Evolutionary conservation across 2,113 vertebrate species (phyloP).

Genomic region (Pluvialis apricaria): DNA sequence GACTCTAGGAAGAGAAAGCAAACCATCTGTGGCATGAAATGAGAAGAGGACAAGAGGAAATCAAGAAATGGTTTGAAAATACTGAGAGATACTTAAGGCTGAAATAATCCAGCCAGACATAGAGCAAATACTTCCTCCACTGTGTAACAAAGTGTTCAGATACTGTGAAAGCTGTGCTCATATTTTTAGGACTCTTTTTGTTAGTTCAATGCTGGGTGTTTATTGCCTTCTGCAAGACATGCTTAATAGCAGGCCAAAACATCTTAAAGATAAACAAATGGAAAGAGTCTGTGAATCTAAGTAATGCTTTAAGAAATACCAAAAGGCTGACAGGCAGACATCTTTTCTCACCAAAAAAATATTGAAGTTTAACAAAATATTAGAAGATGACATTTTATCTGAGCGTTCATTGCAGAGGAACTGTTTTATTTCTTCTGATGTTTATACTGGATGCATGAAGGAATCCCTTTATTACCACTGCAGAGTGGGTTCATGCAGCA

Average conservation of each 20-base stretch:
- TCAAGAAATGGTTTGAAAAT: not conserved
- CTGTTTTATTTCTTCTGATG: not conserved
- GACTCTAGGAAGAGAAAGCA: not conserved
- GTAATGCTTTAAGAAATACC: not conserved
- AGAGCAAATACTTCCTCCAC: not conserved
- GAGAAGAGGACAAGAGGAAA: not conserved
- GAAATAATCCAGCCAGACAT: not conserved
- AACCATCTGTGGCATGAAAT: not conserved
- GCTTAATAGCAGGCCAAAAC: not conserved
- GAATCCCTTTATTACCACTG: not conserved
- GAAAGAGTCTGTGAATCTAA: not conserved
- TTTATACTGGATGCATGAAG: not conserved
- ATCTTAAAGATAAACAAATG: not conserved
- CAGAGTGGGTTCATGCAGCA: not conserved
- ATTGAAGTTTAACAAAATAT: conserved; percentile 1
- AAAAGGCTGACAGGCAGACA: not conserved
- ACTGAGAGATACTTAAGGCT: not conserved
- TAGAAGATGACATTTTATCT: not conserved
- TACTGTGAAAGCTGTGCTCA: not conserved
- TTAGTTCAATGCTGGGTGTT: not conserved
- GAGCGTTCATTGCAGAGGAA: not conserved
- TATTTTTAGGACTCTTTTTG: not conserved
- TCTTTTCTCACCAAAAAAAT: not conserved
- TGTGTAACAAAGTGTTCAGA: not conserved
- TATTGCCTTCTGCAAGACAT: not conserved